Percentiles rank a stretch among this genome's conserved stretches.
These are phyloP conservation scores for Synergus umbraculus DNA, from an alignment of 2,888 invertebrate species.

Conservation along the genomic window DNA sequence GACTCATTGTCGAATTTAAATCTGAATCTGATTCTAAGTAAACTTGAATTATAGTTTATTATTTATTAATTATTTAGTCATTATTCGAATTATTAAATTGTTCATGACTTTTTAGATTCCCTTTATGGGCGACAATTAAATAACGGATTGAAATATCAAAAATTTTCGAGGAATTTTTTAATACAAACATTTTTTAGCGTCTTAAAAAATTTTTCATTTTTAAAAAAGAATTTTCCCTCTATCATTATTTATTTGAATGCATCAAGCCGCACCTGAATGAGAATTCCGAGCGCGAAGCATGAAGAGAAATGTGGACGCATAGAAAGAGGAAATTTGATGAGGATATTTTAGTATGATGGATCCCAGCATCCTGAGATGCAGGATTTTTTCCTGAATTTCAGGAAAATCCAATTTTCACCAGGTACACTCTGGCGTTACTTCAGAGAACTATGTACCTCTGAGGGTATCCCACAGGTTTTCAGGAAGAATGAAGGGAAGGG, in stretches of 20 bases:
- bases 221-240: not conserved
- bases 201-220: too few relatives aligned
- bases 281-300: not conserved
- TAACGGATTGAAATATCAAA: too few relatives aligned
- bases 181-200: too few relatives aligned
- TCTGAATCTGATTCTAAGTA: not conserved
- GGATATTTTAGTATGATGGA: not conserved
- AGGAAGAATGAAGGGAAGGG: slow-evolving; percentile 58
- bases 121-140: too few relatives aligned
- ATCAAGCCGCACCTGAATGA: not conserved
- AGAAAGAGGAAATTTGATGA: not conserved
- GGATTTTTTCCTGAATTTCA: not conserved
- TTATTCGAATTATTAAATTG: not conserved
- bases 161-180: too few relatives aligned
- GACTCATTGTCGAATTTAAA: not conserved
- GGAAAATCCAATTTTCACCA: slow-evolving; percentile 17
- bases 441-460: slow-evolving; percentile 74
- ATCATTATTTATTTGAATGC: not conserved
- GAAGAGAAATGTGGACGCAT: not conserved
- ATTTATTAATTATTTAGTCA: too few relatives aligned
- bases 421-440: slow-evolving; percentile 69
- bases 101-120: too few relatives aligned
- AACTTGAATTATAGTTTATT: not conserved
- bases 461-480: slow-evolving; percentile 67
- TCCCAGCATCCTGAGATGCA: not conserved